These are phyloP conservation scores for Drosophila grimshawi DNA, from an alignment of 1,140 invertebrate species.

Conservation along the genomic window DNA sequence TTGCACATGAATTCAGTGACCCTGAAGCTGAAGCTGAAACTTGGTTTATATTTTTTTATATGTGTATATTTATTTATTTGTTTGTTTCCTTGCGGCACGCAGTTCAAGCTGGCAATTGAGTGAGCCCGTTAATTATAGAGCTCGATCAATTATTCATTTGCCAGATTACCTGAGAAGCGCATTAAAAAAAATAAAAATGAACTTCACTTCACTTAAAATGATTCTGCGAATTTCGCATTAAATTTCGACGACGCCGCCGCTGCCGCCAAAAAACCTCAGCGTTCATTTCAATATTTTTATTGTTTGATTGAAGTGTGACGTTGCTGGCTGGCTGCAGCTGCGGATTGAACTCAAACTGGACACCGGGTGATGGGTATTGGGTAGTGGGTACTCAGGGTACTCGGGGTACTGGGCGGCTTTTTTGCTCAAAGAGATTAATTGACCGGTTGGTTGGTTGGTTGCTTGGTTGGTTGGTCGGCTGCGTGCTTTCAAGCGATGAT, in stretches of 20 bases:
- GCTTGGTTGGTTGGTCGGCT: constrained; percentile 47
- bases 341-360: constrained; percentile 27
- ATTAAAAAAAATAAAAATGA: constrained; percentile 56
- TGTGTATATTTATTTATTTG: constrained; percentile 26
- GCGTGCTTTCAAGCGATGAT: constrained; percentile 24
- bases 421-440: constrained; percentile 75
- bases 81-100: constrained; percentile 3
- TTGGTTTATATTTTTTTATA: constrained; percentile 10
- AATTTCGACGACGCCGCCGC: constrained; percentile 40
- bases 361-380: constrained; percentile 7
- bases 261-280: neutral
- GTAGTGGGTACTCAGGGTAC: neutral
- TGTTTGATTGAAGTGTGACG: constrained; percentile 81
- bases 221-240: constrained; percentile 79
- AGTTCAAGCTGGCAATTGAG: constrained; percentile 67
- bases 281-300: constrained; percentile 81
- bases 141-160: constrained; percentile 80
- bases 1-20: constrained; percentile 65
- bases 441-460: constrained; percentile 34
- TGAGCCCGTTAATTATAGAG: constrained; percentile 80
- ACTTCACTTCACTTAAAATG: constrained; percentile 80
- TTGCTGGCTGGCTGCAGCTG: constrained; percentile 46
- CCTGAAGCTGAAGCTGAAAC: constrained; percentile 31
- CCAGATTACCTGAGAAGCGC: constrained; percentile 71
- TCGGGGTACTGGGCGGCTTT: constrained; percentile 52